Percentiles rank a stretch among this genome's conserved stretches.
These are phyloP conservation scores for Nasonia giraulti DNA, from an alignment of 1,140 invertebrate species.

Conservation along the genomic window DNA sequence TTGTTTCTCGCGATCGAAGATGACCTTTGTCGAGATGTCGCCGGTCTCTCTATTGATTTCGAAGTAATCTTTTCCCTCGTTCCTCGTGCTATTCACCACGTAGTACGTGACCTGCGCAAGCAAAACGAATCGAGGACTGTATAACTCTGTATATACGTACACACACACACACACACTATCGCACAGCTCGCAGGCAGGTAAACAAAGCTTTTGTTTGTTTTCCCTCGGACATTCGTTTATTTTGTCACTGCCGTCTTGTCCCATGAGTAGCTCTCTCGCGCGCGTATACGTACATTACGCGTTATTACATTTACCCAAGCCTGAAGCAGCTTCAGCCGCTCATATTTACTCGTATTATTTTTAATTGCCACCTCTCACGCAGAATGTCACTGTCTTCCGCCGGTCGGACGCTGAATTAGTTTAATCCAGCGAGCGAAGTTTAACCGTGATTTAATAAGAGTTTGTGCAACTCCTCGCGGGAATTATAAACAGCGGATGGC, in stretches of 20 bases:
- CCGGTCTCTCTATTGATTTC: constrained; percentile 95
- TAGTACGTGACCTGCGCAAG: constrained; percentile 87
- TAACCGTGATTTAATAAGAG: neutral
- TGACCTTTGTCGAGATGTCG: constrained; percentile 93
- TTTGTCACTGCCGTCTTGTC: neutral
- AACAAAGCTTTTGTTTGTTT: neutral
- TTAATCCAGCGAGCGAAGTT: neutral
- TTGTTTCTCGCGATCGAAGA: constrained; percentile 96
- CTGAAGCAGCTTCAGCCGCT: neutral
- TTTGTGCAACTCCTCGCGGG: neutral
- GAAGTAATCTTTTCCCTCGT: constrained; percentile 95
- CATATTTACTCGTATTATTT: neutral
- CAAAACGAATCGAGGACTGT: neutral
- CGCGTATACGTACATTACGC: neutral
- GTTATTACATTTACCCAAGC: neutral
- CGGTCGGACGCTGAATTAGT: neutral
- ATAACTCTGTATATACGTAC: neutral
- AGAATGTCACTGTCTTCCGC: neutral
- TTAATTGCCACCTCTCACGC: neutral
- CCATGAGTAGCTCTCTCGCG: neutral
- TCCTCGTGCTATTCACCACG: constrained; percentile 90
- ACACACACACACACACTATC: neutral
- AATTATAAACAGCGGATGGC: no score
- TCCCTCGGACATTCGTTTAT: neutral
- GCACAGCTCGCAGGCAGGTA: neutral